Evolutionary conservation across 2,113 vertebrate genomes (phyloP).

Genomic region (Psilopsiagon aurifrons): DNA sequence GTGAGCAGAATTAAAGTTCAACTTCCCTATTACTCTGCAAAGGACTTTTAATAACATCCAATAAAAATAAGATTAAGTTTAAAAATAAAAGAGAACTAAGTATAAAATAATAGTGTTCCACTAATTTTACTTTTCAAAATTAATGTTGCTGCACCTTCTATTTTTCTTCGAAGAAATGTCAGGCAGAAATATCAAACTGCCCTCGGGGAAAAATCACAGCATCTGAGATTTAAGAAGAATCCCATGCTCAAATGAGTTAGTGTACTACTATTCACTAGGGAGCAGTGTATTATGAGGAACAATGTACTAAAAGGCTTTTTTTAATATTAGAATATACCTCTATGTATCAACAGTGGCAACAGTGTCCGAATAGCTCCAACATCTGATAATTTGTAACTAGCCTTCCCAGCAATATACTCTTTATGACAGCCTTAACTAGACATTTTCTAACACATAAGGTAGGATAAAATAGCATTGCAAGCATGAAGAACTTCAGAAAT

Average conservation of each 20-base stretch:
- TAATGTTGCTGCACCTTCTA: constrained; percentile 69
- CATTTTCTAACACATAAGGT: constrained; percentile 34
- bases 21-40: constrained; percentile 61
- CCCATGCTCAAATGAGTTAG: constrained; percentile 66
- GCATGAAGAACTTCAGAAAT: constrained; percentile 56
- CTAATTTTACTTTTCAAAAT: constrained; percentile 73
- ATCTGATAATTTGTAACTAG: constrained; percentile 45
- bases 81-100: constrained; percentile 73
- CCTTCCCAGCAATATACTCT: constrained; percentile 17
- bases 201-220: constrained; percentile 68
- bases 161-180: constrained; percentile 75
- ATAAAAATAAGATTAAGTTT: constrained; percentile 71
- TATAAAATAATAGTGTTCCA: constrained; percentile 75
- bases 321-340: constrained; percentile 46
- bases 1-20: constrained; percentile 67
- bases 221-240: constrained; percentile 69
- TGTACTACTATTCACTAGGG: constrained; percentile 46
- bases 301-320: constrained; percentile 47
- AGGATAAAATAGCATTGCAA: constrained; percentile 50
- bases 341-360: constrained; percentile 56
- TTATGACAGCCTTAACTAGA: constrained; percentile 56
- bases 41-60: constrained; percentile 70
- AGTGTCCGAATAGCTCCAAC: constrained; percentile 50
- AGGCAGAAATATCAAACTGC: constrained; percentile 73
- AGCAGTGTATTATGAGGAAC: constrained; percentile 54